phyloP scores from a whole-genome alignment of 2,888 invertebrate genomes.

The Agonopterix heracliana region DNA sequence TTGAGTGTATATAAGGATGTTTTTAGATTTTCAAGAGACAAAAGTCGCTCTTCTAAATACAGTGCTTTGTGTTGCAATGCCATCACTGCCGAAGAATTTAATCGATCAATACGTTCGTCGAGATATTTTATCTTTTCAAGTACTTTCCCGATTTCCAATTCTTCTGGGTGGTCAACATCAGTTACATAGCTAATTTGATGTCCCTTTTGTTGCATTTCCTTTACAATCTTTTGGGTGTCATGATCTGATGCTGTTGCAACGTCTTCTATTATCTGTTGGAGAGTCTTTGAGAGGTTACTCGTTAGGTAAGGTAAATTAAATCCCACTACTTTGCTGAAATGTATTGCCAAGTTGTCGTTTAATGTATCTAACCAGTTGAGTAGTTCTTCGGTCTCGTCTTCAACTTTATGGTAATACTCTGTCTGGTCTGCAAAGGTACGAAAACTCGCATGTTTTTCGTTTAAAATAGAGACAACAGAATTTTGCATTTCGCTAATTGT shows the following conservation, averaged over 20 bases:
- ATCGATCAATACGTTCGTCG: conserved; percentile 21
- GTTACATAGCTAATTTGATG: conserved; percentile 4
- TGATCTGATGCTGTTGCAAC: conserved; percentile 15
- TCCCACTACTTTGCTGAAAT: conserved; percentile 22
- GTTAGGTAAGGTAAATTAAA: conserved; percentile 17
- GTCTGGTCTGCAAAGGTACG: conserved; percentile 21
- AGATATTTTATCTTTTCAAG: conserved; percentile 26
- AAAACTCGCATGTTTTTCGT: conserved; percentile 27
- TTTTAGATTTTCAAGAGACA: conserved; percentile 29
- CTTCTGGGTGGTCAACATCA: conserved; percentile 11
- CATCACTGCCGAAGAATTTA: conserved; percentile 21
- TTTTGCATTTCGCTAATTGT: conserved; percentile 26
- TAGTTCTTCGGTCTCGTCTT: conserved; percentile 34
- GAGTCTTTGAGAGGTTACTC: conserved; percentile 22
- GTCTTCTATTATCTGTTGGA: conserved; percentile 26
- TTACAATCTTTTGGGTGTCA: conserved; percentile 13
- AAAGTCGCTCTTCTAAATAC: conserved; percentile 31
- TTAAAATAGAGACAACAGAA: conserved; percentile 21
- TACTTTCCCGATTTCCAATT: conserved; percentile 23
- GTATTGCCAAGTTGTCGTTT: conserved; percentile 26
- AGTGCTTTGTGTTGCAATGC: conserved; percentile 30
- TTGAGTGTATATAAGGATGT: conserved; percentile 19
- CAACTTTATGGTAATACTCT: conserved; percentile 25
- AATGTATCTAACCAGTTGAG: conserved; percentile 35
- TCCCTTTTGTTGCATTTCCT: conserved; percentile 11